Conservation (phyloP, 2,113 vertebrate species). For the Scalopus aquaticus region DNA sequence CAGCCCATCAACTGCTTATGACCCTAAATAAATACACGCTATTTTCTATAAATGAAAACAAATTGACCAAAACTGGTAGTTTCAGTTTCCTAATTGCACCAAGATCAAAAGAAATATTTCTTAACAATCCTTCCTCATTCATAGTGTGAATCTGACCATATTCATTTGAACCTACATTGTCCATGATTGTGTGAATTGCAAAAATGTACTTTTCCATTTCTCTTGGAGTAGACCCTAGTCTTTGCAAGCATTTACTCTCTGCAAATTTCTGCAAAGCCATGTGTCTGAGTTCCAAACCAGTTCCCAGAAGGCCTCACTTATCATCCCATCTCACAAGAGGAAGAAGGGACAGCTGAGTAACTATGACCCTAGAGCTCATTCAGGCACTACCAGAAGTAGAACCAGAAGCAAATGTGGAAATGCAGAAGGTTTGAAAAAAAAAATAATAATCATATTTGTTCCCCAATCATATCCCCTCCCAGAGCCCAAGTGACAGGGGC, state of each 20-base stretch:
- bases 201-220: accelerated
- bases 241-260: accelerated
- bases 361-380: accelerated
- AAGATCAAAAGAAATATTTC: not conserved
- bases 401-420: not conserved
- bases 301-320: accelerated
- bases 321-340: not conserved
- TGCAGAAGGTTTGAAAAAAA: not conserved
- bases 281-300: not conserved
- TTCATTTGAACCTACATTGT: accelerated
- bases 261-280: not conserved
- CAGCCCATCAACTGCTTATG: too few relatives aligned
- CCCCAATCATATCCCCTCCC: not conserved
- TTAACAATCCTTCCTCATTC: not conserved
- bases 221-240: accelerated
- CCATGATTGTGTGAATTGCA: accelerated
- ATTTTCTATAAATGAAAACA: not conserved
- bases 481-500: not conserved
- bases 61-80: not conserved
- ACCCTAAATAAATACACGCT: not conserved
- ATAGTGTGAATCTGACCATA: too few relatives aligned
- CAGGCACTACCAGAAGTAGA: not conserved
- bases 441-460: not conserved
- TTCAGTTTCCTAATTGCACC: not conserved
- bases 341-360: not conserved